These are phyloP conservation scores for Euglossa dilemma DNA, from an alignment of 1,140 invertebrate genomes.

Conservation along the genomic window DNA sequence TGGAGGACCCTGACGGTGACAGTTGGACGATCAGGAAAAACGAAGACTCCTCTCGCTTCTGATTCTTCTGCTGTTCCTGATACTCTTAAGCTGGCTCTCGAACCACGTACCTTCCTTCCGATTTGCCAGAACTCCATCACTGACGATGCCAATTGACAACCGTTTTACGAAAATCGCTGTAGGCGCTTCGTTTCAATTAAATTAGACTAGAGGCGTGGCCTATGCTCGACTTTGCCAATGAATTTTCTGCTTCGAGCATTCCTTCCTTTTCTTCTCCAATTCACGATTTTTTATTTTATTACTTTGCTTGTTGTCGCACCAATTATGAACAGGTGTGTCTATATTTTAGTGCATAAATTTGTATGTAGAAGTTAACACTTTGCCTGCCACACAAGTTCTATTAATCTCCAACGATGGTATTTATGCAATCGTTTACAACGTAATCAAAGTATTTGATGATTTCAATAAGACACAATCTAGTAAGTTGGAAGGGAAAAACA, in stretches of 20 bases:
- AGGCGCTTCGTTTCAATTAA: conserved; percentile 67
- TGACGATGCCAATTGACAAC: conserved; percentile 57
- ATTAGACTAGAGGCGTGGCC: conserved; percentile 46
- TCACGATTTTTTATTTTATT: too few species aligned
- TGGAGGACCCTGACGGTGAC: conserved; percentile 38
- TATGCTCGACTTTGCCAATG: neutral
- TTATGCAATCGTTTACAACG: too few species aligned
- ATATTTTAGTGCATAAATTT: too few species aligned
- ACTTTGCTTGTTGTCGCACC: too few species aligned
- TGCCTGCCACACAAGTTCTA: too few species aligned
- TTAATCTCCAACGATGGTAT: too few species aligned
- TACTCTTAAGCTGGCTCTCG: neutral
- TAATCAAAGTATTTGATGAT: too few species aligned
- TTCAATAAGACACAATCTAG: too few species aligned
- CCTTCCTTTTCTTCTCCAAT: neutral
- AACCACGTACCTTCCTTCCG: neutral
- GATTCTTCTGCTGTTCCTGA: neutral
- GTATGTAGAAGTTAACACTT: too few species aligned
- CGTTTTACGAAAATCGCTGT: conserved; percentile 66
- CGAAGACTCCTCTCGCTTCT: conserved; percentile 6
- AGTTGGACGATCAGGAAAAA: conserved; percentile 32
- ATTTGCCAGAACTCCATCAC: conserved; percentile 8
- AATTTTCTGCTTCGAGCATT: too few species aligned
- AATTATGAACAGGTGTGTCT: too few species aligned
- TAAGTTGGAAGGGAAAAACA: too few species aligned